A percentile compares a stretch with the other conserved stretches of the same genome.
Evolutionary conservation across 2,888 invertebrate genomes (phyloP).

Genomic region (Dicycla oo): DNA sequence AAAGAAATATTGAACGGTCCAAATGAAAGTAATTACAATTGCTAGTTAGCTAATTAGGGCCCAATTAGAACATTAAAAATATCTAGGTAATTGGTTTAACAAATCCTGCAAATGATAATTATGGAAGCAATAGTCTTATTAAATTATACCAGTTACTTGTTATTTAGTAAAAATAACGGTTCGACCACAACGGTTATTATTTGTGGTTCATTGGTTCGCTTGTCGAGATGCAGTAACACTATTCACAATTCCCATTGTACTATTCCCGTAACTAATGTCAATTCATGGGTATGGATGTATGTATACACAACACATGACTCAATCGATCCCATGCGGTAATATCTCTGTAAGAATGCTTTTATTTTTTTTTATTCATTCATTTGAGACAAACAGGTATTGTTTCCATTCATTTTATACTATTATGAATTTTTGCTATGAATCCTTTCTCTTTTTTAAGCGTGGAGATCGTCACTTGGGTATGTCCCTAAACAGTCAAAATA

Average conservation of each 20-base stretch:
- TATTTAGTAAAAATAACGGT: conserved; percentile 26
- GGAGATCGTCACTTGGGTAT: not conserved
- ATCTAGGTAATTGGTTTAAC: not conserved
- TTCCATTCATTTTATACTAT: not conserved
- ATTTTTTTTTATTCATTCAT: not conserved
- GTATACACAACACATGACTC: conserved; percentile 7
- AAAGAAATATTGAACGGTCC: not conserved
- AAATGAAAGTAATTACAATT: not conserved
- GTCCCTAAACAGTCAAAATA: too few relatives aligned
- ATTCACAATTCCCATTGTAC: conserved; percentile 29
- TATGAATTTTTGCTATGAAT: not conserved
- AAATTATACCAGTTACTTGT: not conserved
- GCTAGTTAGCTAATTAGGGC: not conserved
- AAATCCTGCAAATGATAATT: not conserved
- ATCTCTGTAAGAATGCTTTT: not conserved
- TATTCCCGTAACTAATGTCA: conserved; percentile 5
- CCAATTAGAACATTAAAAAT: not conserved
- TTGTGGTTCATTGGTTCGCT: conserved; percentile 41
- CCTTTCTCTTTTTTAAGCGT: not conserved
- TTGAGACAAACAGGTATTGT: not conserved
- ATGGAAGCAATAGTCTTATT: not conserved
- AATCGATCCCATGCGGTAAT: not conserved
- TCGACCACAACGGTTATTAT: conserved; percentile 8
- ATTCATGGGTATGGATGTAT: conserved; percentile 6
- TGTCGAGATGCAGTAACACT: conserved; percentile 14